A percentile compares a stretch with the other conserved stretches of the same genome.
Conservation (phyloP, 2,888 invertebrate genomes). For the Carterocephalus palaemon region DNA sequence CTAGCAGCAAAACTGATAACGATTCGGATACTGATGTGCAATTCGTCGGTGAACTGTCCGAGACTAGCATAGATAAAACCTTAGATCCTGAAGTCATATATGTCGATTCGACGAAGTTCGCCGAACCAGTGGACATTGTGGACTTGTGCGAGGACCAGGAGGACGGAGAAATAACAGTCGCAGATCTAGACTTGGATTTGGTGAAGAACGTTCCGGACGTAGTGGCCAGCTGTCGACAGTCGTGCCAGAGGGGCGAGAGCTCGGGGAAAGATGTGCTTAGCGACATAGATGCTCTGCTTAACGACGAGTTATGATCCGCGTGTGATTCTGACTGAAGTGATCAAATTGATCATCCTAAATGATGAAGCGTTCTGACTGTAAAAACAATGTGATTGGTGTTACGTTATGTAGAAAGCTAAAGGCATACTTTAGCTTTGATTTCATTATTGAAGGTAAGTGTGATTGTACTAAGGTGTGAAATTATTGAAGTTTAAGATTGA, state of each 20-base stretch:
- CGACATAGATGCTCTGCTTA: conserved; percentile 53
- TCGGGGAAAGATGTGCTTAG: conserved; percentile 45
- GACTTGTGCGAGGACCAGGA: conserved; percentile 63
- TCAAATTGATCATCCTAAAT: too few relatives aligned
- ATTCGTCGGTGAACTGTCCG: conserved; percentile 53
- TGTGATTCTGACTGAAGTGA: conserved; percentile 4
- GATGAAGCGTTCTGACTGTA: too few relatives aligned
- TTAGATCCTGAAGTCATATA: conserved; percentile 58
- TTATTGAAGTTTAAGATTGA: too few relatives aligned
- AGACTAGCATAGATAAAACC: conserved; percentile 44
- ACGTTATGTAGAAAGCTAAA: too few relatives aligned
- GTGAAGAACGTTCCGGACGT: conserved; percentile 67
- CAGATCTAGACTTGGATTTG: conserved; percentile 52
- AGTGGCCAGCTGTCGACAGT: conserved; percentile 65
- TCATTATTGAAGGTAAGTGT: too few relatives aligned
- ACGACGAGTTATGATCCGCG: conserved; percentile 56
- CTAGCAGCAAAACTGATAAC: conserved; percentile 41
- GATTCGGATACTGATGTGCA: conserved; percentile 69
- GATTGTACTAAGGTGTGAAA: too few relatives aligned
- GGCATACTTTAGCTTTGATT: too few relatives aligned
- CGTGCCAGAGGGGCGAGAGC: conserved; percentile 37
- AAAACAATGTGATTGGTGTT: too few relatives aligned
- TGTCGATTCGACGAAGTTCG: conserved; percentile 48
- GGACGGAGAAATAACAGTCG: conserved; percentile 45
- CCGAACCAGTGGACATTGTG: conserved; percentile 55